Percentiles rank a stretch among this genome's conserved stretches.
Conservation (phyloP, 2,888 invertebrate species). For the Lithophane semibrunnea region DNA sequence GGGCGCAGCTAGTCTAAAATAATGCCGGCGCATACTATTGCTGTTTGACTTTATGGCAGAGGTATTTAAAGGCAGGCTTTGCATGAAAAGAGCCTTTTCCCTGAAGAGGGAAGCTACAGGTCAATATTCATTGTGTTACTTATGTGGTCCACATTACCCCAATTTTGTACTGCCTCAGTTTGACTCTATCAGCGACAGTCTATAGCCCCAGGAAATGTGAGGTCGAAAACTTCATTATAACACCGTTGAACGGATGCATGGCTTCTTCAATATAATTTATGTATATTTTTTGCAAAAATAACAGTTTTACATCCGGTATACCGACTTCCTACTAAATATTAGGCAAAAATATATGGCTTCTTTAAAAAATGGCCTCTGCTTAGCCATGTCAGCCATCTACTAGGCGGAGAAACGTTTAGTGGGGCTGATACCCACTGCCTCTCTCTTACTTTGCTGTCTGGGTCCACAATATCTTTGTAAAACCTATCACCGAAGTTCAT, state of each 20-base stretch:
- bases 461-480: no score
- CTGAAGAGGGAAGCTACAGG: not conserved
- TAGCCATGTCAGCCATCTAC: no score
- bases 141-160: not conserved
- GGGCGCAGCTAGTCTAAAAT: no score
- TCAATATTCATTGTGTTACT: not conserved
- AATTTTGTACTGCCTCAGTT: not conserved
- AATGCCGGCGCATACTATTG: not conserved
- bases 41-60: not conserved
- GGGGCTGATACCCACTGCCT: not conserved
- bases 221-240: slow-evolving; percentile 47
- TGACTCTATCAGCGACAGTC: not conserved
- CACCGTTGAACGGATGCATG: slow-evolving; percentile 42
- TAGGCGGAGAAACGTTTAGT: no score
- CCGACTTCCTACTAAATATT: slow-evolving; percentile 7
- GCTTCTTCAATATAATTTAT: slow-evolving; percentile 33
- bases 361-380: not conserved
- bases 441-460: not conserved
- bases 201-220: slow-evolving; percentile 15
- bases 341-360: not conserved
- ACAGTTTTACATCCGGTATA: slow-evolving; percentile 38
- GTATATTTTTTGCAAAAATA: slow-evolving; percentile 34
- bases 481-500: no score
- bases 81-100: not conserved
- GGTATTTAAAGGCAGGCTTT: not conserved